Evolutionary conservation across 2,888 invertebrate genomes (phyloP).

Genomic region (Lasioglossum figueresi): DNA sequence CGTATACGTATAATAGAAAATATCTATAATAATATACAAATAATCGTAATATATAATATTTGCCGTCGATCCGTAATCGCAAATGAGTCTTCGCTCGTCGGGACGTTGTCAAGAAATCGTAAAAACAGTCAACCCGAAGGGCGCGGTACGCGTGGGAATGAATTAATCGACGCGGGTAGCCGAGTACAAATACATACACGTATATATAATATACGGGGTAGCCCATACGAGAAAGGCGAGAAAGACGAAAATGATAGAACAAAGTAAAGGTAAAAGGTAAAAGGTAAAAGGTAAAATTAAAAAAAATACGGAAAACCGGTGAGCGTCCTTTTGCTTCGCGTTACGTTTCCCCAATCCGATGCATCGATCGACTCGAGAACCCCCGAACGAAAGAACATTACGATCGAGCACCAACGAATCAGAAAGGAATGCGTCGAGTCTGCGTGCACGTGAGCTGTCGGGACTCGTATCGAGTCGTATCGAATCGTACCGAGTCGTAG

Average conservation of each 20-base stretch:
- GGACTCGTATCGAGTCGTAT: not conserved
- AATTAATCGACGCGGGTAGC: slow-evolving; percentile 5
- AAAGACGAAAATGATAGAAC: not conserved
- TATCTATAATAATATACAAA: slow-evolving; percentile 80
- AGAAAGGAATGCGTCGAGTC: slow-evolving; percentile 11
- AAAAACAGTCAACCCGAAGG: slow-evolving; percentile 27
- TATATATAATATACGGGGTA: not conserved
- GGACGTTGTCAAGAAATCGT: slow-evolving; percentile 61
- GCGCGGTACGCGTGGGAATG: slow-evolving; percentile 25
- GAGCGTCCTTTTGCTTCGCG: not conserved
- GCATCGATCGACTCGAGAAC: not conserved
- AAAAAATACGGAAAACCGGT: not conserved
- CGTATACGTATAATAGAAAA: slow-evolving; percentile 75
- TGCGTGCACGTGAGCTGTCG: slow-evolving; percentile 7
- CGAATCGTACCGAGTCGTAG: slow-evolving; percentile 13
- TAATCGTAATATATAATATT: slow-evolving; percentile 67
- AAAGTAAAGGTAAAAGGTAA: not conserved
- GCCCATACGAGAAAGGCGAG: slow-evolving; percentile 1
- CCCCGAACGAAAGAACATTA: not conserved
- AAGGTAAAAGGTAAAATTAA: not conserved
- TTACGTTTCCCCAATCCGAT: slow-evolving; percentile 5
- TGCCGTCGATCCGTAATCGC: slow-evolving; percentile 66
- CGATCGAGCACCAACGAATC: slow-evolving; percentile 25
- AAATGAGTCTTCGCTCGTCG: slow-evolving; percentile 67
- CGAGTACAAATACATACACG: not conserved